Percentiles rank a stretch among this genome's conserved stretches.
Conservation (phyloP, 1,140 invertebrate genomes). For the Leptinotarsa texana region DNA sequence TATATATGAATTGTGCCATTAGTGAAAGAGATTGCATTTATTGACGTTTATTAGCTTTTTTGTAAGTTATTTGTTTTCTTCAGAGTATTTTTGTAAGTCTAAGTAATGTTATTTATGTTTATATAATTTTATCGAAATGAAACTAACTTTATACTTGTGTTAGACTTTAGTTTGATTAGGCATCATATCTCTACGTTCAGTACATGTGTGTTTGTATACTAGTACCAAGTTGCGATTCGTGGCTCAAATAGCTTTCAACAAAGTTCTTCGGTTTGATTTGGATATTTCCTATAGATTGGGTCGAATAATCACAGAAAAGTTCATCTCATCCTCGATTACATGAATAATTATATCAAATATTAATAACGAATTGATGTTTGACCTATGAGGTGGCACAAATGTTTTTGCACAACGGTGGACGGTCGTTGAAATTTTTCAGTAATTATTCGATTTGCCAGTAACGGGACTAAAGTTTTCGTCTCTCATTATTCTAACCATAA, state of each 20-base stretch:
- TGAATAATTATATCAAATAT: background rate
- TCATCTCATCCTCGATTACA: too few species aligned
- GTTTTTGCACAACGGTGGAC: background rate
- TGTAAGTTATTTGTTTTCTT: slow-evolving; percentile 44
- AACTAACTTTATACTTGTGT: slow-evolving; percentile 17
- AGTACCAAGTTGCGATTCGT: slow-evolving; percentile 35
- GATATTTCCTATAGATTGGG: background rate
- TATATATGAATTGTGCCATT: slow-evolving; percentile 41
- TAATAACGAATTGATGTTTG: background rate
- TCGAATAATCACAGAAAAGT: background rate
- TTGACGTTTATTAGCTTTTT: slow-evolving; percentile 33
- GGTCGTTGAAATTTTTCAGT: background rate
- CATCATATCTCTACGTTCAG: slow-evolving; percentile 27
- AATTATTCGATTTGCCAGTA: slow-evolving; percentile 4
- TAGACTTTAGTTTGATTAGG: slow-evolving; percentile 9
- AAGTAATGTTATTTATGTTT: slow-evolving; percentile 45
- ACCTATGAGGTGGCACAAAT: background rate
- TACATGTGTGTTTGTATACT: slow-evolving; percentile 34
- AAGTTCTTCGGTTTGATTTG: background rate
- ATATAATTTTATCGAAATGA: slow-evolving; percentile 38
- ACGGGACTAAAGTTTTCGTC: background rate
- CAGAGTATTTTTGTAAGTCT: slow-evolving; percentile 38
- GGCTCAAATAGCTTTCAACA: slow-evolving; percentile 36
- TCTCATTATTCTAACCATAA: slow-evolving; percentile 25
- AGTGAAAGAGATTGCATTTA: slow-evolving; percentile 40